Percentiles rank a stretch among this genome's conserved stretches.
phyloP scores from a whole-genome alignment of 1,140 invertebrate genomes.

The Asbolus verrucosus region DNA sequence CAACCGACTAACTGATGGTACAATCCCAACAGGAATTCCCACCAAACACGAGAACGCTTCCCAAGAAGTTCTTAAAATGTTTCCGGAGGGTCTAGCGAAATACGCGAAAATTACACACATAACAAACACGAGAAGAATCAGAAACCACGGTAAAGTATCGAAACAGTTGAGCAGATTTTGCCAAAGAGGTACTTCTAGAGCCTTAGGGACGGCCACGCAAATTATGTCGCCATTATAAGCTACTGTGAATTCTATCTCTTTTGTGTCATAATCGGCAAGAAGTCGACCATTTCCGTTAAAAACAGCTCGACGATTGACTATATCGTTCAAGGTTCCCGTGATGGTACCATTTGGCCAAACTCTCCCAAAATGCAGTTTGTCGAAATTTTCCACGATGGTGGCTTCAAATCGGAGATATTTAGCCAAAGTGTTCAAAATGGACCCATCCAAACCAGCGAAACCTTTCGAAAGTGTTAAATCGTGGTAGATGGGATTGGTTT shows the following conservation, averaged over 20 bases:
- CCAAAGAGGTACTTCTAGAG: conserved; percentile 63
- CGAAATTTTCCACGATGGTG: conserved; percentile 51
- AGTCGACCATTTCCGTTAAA: conserved; percentile 64
- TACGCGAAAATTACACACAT: background rate
- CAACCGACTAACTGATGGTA: background rate
- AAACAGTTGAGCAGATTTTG: conserved; percentile 63
- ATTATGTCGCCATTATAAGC: conserved; percentile 62
- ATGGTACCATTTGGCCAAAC: conserved; percentile 58
- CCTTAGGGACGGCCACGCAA: conserved; percentile 64
- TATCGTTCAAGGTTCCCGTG: conserved; percentile 62
- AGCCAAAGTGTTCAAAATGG: conserved; percentile 58
- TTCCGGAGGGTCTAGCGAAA: background rate
- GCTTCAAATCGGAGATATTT: conserved; percentile 62
- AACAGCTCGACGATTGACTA: conserved; percentile 59
- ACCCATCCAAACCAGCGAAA: conserved; percentile 59
- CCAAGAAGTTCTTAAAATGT: background rate
- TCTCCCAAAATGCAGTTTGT: conserved; percentile 59
- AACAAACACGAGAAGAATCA: background rate
- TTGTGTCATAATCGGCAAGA: conserved; percentile 59
- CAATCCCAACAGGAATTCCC: background rate
- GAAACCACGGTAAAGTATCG: background rate
- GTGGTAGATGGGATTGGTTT: conserved; percentile 35
- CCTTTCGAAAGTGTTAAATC: conserved; percentile 36
- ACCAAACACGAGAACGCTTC: background rate
- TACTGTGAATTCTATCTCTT: conserved; percentile 60